Evolutionary conservation across 2,888 invertebrate species (phyloP).

Genomic region (Dryomyza anilis): DNA sequence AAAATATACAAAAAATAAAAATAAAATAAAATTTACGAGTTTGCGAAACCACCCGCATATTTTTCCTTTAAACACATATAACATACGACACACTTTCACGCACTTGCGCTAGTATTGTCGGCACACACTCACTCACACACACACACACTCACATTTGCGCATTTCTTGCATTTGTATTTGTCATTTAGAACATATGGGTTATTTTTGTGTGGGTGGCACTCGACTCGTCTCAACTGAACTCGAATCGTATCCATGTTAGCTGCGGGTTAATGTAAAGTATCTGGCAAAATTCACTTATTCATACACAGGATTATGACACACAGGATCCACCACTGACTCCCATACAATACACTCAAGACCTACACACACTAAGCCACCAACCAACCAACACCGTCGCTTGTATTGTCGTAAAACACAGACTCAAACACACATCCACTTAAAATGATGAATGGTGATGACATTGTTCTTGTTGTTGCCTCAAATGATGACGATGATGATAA

Average conservation of each 20-base stretch:
- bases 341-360: too few relatives aligned
- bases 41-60: not conserved
- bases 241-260: not conserved
- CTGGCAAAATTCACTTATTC: not conserved
- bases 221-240: not conserved
- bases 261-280: not conserved
- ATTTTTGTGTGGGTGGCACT: not conserved
- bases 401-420: too few relatives aligned
- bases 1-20: not conserved
- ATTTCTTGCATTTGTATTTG: not conserved
- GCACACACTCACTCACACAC: not conserved
- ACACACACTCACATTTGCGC: not conserved
- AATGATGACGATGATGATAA: too few relatives aligned
- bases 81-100: not conserved
- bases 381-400: not conserved
- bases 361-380: constrained; percentile 18
- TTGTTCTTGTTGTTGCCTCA: too few relatives aligned
- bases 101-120: not conserved
- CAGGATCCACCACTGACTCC: too few relatives aligned
- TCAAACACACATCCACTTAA: not conserved
- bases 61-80: not conserved
- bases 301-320: not conserved
- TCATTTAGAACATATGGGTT: not conserved
- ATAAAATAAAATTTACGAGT: not conserved
- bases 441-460: not conserved